These are phyloP conservation scores for Hyla sarda DNA, from an alignment of 2,113 vertebrate species.

Conservation along the genomic window DNA sequence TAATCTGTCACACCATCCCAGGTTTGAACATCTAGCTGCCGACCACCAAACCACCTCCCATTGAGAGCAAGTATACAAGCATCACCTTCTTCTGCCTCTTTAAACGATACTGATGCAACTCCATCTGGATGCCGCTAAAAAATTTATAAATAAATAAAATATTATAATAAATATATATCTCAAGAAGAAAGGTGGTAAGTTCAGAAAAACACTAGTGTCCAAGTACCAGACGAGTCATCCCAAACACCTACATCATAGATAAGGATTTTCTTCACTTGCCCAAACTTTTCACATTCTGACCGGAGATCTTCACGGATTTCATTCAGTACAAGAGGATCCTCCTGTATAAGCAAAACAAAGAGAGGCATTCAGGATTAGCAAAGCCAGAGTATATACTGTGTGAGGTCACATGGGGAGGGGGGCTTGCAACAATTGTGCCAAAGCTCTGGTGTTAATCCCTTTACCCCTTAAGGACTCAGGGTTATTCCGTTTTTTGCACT, in stretches of 20 bases:
- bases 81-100: conserved; percentile 86
- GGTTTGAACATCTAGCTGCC: conserved; percentile 82
- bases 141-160: background rate
- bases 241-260: conserved; percentile 90
- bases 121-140: conserved; percentile 93
- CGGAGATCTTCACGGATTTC: conserved; percentile 94
- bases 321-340: conserved; percentile 92
- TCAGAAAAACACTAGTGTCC: background rate
- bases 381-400: background rate
- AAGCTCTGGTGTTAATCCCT: no score
- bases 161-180: no score
- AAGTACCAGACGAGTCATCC: background rate
- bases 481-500: no score
- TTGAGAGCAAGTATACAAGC: conserved; percentile 83
- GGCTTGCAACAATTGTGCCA: no score
- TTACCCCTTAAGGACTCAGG: no score
- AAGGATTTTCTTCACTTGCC: conserved; percentile 93
- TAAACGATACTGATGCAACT: conserved; percentile 92
- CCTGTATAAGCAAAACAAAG: conserved; percentile 72
- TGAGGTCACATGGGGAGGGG: no score
- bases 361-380: background rate
- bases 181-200: no score
- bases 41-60: conserved; percentile 94
- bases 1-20: conserved; percentile 96
- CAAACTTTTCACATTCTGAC: conserved; percentile 94